A percentile compares a stretch with the other conserved stretches of the same genome.
These are phyloP conservation scores for Ptyas mucosa DNA, from an alignment of 2,113 vertebrate genomes.

Conservation along the genomic window DNA sequence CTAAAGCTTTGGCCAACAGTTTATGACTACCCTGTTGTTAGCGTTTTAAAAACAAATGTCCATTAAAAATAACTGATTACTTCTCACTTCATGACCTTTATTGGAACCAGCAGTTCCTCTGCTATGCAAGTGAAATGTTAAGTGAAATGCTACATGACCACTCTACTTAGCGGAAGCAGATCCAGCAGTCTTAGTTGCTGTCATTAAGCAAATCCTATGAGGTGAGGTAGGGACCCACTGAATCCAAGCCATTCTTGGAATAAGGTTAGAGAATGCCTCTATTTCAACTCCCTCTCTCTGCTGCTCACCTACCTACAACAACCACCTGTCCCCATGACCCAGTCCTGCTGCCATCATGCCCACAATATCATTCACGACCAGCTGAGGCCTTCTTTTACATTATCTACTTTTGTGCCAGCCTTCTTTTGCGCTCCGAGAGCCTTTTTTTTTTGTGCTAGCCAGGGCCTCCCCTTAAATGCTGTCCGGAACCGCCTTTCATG, in stretches of 20 bases:
- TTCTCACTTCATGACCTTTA: neutral
- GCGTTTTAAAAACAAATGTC: neutral
- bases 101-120: neutral
- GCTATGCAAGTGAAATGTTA: neutral
- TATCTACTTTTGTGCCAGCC: neutral
- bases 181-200: neutral
- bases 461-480: neutral
- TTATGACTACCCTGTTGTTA: neutral
- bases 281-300: neutral
- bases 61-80: neutral
- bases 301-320: neutral
- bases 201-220: neutral
- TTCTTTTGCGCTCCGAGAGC: neutral
- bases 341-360: neutral
- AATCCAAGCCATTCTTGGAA: neutral
- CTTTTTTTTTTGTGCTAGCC: neutral
- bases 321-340: neutral
- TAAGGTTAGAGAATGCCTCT: neutral
- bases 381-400: neutral
- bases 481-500: neutral
- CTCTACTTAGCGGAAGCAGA: neutral
- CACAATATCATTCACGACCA: neutral
- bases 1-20: neutral
- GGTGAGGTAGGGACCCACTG: neutral
- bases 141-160: neutral